A percentile compares a stretch with the other conserved stretches of the same genome.
Evolutionary conservation across 2,888 invertebrate genomes (phyloP).

Genomic region (Tachina lurida): DNA sequence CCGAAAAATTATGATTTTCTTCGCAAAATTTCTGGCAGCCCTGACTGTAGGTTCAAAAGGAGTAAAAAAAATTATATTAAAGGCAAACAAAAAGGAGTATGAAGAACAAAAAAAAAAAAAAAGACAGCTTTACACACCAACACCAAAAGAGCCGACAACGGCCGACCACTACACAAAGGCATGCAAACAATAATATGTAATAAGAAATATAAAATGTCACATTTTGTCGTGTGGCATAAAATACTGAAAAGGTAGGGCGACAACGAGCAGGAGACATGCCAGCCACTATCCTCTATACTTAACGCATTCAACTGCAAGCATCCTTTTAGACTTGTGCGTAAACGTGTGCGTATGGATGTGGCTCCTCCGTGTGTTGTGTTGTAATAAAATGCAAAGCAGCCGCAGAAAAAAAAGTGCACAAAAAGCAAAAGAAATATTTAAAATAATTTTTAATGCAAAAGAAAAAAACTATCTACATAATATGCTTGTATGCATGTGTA

Average conservation of each 20-base stretch:
- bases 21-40: too few relatives aligned
- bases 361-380: neutral
- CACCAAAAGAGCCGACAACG: slow-evolving; percentile 60
- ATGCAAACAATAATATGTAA: slow-evolving; percentile 64
- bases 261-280: neutral
- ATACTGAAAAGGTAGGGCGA: neutral
- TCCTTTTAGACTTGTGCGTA: neutral
- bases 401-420: neutral
- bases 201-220: slow-evolving; percentile 66
- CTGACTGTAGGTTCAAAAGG: slow-evolving; percentile 31
- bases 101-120: neutral
- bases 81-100: neutral
- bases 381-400: slow-evolving; percentile 47
- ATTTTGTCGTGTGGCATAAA: slow-evolving; percentile 24
- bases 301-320: slow-evolving; percentile 12
- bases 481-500: neutral
- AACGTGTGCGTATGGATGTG: neutral
- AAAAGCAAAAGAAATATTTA: slow-evolving; percentile 46
- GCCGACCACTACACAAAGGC: slow-evolving; percentile 68
- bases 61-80: neutral
- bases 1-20: too few relatives aligned
- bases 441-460: slow-evolving; percentile 21
- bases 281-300: slow-evolving; percentile 21
- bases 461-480: neutral
- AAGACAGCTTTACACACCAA: slow-evolving; percentile 36